phyloP scores from a whole-genome alignment of 2,797 vertebrate genomes.

The Potorous gilbertii region DNA sequence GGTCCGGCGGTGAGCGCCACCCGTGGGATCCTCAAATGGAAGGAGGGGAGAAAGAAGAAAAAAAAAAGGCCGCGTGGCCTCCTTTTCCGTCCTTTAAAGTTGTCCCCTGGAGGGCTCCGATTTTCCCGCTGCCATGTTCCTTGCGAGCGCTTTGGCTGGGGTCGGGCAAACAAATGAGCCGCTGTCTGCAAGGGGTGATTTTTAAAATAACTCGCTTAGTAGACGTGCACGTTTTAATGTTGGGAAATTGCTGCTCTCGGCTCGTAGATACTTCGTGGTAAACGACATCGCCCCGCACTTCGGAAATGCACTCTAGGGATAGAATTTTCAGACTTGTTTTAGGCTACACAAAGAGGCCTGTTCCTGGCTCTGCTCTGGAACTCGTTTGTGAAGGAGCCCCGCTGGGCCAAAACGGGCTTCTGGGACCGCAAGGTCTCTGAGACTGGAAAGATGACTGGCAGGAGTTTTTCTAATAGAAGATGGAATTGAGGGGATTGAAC shows the following conservation, averaged over 20 bases:
- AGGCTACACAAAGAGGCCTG: background rate
- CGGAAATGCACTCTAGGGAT: accelerated
- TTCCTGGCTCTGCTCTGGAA: background rate
- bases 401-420: background rate
- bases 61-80: background rate
- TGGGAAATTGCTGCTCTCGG: background rate
- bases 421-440: background rate
- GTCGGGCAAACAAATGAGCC: background rate
- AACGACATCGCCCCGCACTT: background rate
- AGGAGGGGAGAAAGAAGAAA: background rate
- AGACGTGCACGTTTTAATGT: background rate
- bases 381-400: background rate
- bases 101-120: background rate
- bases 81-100: background rate
- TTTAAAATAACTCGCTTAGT: background rate
- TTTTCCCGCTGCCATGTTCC: background rate
- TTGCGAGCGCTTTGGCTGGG: background rate
- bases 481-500: background rate
- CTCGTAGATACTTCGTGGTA: background rate
- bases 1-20: background rate
- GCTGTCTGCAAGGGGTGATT: background rate
- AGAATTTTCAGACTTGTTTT: background rate
- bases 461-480: background rate
- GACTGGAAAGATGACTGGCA: background rate
- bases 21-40: background rate